Conservation (phyloP, 2,797 vertebrate species). For the Neosalanx taihuensis region DNA sequence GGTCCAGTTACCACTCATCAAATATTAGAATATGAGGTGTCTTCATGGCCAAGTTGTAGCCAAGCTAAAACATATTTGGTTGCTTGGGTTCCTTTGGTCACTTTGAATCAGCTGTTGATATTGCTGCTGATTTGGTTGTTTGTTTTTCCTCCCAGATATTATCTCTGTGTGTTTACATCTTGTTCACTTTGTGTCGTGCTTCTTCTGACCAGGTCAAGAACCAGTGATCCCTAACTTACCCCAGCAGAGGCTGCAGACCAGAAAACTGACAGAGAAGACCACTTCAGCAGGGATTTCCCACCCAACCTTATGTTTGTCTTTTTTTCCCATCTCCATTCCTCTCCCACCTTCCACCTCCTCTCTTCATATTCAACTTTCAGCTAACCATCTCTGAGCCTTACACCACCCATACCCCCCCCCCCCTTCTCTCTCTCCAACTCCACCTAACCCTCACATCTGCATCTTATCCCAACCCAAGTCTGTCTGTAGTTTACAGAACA, state of each 20-base stretch:
- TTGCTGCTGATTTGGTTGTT: slow-evolving; percentile 19
- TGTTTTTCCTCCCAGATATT: slow-evolving; percentile 1
- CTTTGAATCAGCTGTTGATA: neutral
- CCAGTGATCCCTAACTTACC: slow-evolving; percentile 69
- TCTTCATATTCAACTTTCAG: neutral
- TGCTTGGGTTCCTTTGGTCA: slow-evolving; percentile 27
- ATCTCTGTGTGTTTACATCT: slow-evolving; percentile 7
- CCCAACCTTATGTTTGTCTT: slow-evolving; percentile 17
- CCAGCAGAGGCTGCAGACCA: slow-evolving; percentile 22
- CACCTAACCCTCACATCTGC: neutral
- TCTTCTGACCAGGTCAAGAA: slow-evolving; percentile 68
- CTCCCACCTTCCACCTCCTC: slow-evolving; percentile 4
- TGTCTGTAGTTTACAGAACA: slow-evolving; percentile 67
- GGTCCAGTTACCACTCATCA: neutral
- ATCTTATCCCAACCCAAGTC: neutral
- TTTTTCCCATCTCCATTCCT: slow-evolving; percentile 3
- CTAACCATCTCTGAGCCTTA: neutral
- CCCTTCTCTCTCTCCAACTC: neutral
- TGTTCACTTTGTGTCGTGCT: slow-evolving; percentile 26
- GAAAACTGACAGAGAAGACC: slow-evolving; percentile 48
- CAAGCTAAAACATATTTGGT: slow-evolving; percentile 9
- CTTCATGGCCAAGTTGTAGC: neutral
- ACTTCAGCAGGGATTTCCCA: slow-evolving; percentile 68
- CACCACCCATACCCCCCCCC: neutral
- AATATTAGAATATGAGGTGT: neutral